Percentiles rank a stretch among this genome's conserved stretches.
phyloP scores from a whole-genome alignment of 2,113 vertebrate species.

The Chaetura pelagica region DNA sequence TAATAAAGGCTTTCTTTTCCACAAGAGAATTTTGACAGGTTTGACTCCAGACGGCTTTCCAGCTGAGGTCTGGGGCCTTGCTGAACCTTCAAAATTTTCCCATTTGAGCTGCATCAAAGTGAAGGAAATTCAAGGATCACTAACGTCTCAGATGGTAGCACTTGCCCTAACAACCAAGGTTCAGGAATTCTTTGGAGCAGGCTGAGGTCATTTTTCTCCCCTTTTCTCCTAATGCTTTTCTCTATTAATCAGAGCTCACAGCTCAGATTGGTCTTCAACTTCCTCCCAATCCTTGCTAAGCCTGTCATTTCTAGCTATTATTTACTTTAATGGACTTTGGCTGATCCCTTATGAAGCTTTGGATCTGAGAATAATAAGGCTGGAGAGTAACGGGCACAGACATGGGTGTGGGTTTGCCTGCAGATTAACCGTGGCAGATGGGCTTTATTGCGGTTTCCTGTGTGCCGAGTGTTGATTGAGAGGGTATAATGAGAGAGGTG shows the following conservation, averaged over 20 bases:
- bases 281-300: conserved; percentile 99
- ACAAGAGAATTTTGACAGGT: conserved; percentile 85
- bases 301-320: conserved; percentile 99
- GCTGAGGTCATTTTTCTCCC: conserved; percentile 92
- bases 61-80: conserved; percentile 87
- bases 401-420: conserved; percentile 94
- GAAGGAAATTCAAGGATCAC: conserved; percentile 94
- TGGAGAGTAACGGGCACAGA: conserved; percentile 94
- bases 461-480: conserved; percentile 99
- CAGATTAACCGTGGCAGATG: conserved; percentile 99
- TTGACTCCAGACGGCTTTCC: conserved; percentile 88
- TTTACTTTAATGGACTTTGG: conserved; percentile 99
- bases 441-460: conserved; percentile 99
- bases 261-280: conserved; percentile 99
- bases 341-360: conserved; percentile 99
- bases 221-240: conserved; percentile 95
- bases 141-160: conserved; percentile 94
- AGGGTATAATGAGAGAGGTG: conserved; percentile 99
- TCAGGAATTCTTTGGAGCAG: conserved; percentile 97
- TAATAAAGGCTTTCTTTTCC: conserved; percentile 84
- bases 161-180: conserved; percentile 96
- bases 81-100: conserved; percentile 87
- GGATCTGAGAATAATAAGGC: conserved; percentile 99
- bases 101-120: conserved; percentile 93
- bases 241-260: conserved; percentile 99